Percentiles rank a stretch among this genome's conserved stretches.
These are phyloP conservation scores for Scartelaos histophorus DNA, from an alignment of 2,113 vertebrate species.

Conservation along the genomic window DNA sequence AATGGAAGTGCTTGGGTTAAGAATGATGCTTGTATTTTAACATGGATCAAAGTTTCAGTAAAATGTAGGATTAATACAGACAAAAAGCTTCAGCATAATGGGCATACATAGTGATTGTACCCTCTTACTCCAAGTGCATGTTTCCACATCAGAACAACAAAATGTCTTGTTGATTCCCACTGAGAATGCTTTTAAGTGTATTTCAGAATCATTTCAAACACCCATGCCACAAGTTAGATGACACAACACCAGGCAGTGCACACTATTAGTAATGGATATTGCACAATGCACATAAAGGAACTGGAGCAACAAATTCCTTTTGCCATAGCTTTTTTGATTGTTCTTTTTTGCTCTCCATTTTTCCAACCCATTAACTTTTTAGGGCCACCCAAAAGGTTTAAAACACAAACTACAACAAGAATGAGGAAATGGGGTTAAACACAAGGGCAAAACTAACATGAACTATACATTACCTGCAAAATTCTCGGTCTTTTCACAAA, in stretches of 20 bases:
- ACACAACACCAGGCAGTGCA: slow-evolving; percentile 35
- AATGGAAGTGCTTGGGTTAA: slow-evolving; percentile 35
- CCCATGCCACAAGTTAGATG: slow-evolving; percentile 47
- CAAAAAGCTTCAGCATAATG: slow-evolving; percentile 33
- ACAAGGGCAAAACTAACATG: slow-evolving; percentile 26
- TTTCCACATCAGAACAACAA: neutral
- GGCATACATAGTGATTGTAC: neutral
- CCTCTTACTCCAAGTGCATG: neutral
- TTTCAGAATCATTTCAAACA: slow-evolving; percentile 33
- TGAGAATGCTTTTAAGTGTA: neutral
- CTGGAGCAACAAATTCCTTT: slow-evolving; percentile 62
- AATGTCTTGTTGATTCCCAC: neutral
- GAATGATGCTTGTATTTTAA: slow-evolving; percentile 34
- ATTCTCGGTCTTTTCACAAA: slow-evolving; percentile 78
- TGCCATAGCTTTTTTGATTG: slow-evolving; percentile 17
- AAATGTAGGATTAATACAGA: slow-evolving; percentile 51
- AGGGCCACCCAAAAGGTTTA: slow-evolving; percentile 55
- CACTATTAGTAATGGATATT: slow-evolving; percentile 66
- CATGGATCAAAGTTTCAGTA: slow-evolving; percentile 24
- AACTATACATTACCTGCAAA: slow-evolving; percentile 84
- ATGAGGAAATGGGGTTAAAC: slow-evolving; percentile 20
- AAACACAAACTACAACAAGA: slow-evolving; percentile 38
- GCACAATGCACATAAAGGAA: slow-evolving; percentile 82
- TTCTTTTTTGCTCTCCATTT: slow-evolving; percentile 50
- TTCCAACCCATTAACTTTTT: slow-evolving; percentile 27